A percentile compares a stretch with the other conserved stretches of the same genome.
Evolutionary conservation across 2,888 invertebrate species (phyloP).

Genomic region (Gasteruption jaculator): DNA sequence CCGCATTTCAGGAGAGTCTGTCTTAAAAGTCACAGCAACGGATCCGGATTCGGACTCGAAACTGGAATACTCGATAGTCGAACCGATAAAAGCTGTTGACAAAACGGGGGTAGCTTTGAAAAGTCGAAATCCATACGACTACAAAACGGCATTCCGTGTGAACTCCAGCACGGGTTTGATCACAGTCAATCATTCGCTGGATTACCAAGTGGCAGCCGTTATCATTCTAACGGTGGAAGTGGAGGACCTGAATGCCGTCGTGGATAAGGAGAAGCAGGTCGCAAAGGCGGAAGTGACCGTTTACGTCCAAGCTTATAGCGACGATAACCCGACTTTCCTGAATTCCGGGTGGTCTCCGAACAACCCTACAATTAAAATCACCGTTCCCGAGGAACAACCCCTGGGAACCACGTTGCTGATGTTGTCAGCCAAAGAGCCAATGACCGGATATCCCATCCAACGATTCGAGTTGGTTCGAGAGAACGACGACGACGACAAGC

Average conservation of each 20-base stretch:
- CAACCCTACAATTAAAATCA: constrained; percentile 63
- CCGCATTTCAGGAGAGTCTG: constrained; percentile 51
- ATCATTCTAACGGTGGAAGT: constrained; percentile 71
- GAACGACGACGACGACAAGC: constrained; percentile 39
- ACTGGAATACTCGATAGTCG: constrained; percentile 65
- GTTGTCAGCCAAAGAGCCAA: constrained; percentile 67
- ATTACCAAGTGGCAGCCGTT: constrained; percentile 71
- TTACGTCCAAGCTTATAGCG: constrained; percentile 73
- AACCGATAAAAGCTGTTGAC: constrained; percentile 67
- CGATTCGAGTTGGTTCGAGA: constrained; percentile 50
- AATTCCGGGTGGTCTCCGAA: constrained; percentile 70
- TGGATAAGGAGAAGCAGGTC: constrained; percentile 62
- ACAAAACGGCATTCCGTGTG: constrained; percentile 66
- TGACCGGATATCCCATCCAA: constrained; percentile 61
- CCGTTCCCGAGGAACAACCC: constrained; percentile 72
- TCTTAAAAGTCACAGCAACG: constrained; percentile 63
- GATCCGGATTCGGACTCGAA: constrained; percentile 70
- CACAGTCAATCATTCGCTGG: constrained; percentile 62
- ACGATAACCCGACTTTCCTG: constrained; percentile 71
- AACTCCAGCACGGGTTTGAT: constrained; percentile 67
- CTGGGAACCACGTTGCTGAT: constrained; percentile 69
- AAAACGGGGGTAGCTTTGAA: constrained; percentile 70
- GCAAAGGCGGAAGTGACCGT: constrained; percentile 68
- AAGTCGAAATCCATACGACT: constrained; percentile 60
- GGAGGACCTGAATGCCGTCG: constrained; percentile 66